These are phyloP conservation scores for Salvelinus sp. DNA, from an alignment of 2,113 vertebrate genomes.

Conservation along the genomic window DNA sequence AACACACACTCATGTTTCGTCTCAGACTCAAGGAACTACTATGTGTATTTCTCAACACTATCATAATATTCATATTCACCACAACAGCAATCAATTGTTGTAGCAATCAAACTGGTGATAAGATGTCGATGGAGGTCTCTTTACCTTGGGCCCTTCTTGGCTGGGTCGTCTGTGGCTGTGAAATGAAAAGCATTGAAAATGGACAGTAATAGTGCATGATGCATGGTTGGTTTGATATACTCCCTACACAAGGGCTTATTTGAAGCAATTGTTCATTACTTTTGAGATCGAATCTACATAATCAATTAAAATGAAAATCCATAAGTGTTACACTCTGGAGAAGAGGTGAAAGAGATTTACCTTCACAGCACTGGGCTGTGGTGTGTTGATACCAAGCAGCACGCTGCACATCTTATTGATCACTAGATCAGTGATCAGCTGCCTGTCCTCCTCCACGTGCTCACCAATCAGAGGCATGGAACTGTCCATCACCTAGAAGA, in stretches of 20 bases:
- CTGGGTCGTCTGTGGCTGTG: conserved; percentile 78
- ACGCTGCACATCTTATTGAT: conserved; percentile 82
- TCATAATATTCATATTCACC: neutral
- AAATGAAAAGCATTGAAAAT: conserved; percentile 3
- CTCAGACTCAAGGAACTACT: neutral
- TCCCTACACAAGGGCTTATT: neutral
- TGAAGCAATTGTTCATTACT: neutral
- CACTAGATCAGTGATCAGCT: conserved; percentile 91
- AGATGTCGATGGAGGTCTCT: neutral
- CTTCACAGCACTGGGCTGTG: conserved; percentile 76
- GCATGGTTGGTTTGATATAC: neutral
- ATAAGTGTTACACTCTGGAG: neutral
- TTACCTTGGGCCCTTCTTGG: conserved; percentile 68
- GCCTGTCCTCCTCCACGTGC: conserved; percentile 91
- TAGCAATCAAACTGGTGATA: neutral
- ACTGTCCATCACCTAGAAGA: conserved; percentile 92
- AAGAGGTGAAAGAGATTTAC: conserved; percentile 1
- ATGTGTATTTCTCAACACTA: neutral
- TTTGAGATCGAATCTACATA: neutral
- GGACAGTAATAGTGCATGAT: neutral
- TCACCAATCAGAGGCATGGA: conserved; percentile 96
- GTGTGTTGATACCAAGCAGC: conserved; percentile 70
- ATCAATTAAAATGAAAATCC: neutral
- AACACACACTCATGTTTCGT: neutral
- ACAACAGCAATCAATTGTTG: neutral